Evolutionary conservation across 2,113 vertebrate genomes (phyloP).

Genomic region (Tragelaphus buxtoni): DNA sequence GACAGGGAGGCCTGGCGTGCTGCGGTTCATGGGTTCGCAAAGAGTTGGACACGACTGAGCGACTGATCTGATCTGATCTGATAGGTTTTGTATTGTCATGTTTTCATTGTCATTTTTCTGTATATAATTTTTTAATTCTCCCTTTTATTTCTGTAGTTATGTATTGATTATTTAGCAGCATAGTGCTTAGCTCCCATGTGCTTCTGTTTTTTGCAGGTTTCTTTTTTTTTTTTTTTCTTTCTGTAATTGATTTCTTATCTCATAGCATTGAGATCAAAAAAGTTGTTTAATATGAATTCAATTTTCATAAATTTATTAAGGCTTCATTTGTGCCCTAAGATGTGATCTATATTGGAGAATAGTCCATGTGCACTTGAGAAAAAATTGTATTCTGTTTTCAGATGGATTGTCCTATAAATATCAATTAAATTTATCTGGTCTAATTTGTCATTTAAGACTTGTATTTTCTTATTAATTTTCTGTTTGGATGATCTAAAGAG

Average conservation of each 20-base stretch:
- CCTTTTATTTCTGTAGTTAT: neutral
- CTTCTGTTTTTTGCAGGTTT: too few species aligned
- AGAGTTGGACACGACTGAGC: too few species aligned
- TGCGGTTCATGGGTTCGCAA: too few species aligned
- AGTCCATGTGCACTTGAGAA: neutral
- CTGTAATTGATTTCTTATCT: neutral
- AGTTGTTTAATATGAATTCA: neutral
- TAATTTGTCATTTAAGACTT: too few species aligned
- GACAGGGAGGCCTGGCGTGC: too few species aligned
- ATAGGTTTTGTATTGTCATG: neutral
- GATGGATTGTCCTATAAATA: neutral
- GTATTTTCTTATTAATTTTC: too few species aligned
- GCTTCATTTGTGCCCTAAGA: neutral
- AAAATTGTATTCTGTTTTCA: neutral
- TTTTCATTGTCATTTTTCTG: neutral
- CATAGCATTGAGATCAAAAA: neutral
- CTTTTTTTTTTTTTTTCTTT: too few species aligned
- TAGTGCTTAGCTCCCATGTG: neutral
- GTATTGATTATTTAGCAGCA: neutral
- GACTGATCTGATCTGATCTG: too few species aligned
- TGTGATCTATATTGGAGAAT: neutral
- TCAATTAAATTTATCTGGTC: neutral
- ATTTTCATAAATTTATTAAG: neutral
- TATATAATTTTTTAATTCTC: neutral
- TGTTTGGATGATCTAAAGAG: too few species aligned